Conservation (phyloP, 2,113 vertebrate species). For the Promerops cafer region DNA sequence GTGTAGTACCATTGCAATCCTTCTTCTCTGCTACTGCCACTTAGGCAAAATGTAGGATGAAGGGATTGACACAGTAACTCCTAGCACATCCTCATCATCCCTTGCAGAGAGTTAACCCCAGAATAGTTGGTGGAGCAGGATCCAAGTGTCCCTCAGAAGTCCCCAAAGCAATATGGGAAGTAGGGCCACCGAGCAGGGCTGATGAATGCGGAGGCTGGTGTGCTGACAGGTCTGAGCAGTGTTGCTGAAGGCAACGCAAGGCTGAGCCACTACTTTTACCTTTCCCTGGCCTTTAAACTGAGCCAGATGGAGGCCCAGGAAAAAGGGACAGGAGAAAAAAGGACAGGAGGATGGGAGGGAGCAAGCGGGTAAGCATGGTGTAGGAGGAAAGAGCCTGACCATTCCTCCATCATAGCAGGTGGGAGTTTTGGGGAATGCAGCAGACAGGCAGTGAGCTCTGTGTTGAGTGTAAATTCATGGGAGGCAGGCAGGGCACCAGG, state of each 20-base stretch:
- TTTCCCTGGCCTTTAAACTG: background rate
- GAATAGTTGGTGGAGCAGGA: background rate
- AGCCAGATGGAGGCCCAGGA: background rate
- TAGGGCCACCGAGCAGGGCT: background rate
- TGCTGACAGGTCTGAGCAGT: background rate
- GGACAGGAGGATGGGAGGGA: background rate
- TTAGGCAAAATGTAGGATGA: background rate
- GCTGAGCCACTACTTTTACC: background rate
- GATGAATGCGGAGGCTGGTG: background rate
- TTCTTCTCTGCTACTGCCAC: background rate
- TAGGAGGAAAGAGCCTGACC: background rate
- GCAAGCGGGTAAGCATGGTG: background rate
- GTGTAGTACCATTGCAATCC: background rate
- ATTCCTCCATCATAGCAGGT: background rate
- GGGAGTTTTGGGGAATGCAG: background rate
- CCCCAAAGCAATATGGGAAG: background rate
- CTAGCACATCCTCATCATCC: background rate
- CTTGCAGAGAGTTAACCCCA: background rate
- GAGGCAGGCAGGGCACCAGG: background rate
- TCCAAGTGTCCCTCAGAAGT: background rate
- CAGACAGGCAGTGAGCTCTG: background rate
- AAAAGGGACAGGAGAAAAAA: background rate
- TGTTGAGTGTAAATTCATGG: background rate
- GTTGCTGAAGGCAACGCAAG: slow-evolving; percentile 25
- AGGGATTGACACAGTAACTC: background rate